These are phyloP conservation scores for Radopholus similis DNA, from an alignment of 1,140 invertebrate species.

Conservation along the genomic window DNA sequence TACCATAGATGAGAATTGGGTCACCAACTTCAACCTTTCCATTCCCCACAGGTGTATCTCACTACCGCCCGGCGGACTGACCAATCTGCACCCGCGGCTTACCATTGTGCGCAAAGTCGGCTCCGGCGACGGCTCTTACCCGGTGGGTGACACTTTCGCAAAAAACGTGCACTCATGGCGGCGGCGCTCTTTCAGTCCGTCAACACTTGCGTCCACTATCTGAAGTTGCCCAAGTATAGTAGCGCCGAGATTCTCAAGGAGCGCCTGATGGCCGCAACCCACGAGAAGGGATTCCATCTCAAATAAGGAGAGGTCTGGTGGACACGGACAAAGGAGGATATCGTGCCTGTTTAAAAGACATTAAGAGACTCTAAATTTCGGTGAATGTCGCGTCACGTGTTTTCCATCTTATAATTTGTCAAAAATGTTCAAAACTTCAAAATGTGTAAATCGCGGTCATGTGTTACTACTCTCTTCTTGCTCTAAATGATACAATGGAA, in stretches of 20 bases:
- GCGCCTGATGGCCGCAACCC: conserved; percentile 85
- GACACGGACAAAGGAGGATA: too few relatives aligned
- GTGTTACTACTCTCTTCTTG: too few relatives aligned
- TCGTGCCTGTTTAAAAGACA: too few relatives aligned
- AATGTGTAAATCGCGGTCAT: too few relatives aligned
- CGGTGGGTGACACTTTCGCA: conserved; percentile 61
- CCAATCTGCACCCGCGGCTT: conserved; percentile 89
- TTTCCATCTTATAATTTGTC: too few relatives aligned
- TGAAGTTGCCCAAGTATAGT: conserved; percentile 97
- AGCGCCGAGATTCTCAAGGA: conserved; percentile 89
- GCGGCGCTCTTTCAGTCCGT: conserved; percentile 69
- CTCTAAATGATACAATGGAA: too few relatives aligned
- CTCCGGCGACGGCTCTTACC: conserved; percentile 75
- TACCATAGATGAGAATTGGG: too few relatives aligned
- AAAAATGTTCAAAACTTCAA: too few relatives aligned
- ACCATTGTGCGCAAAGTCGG: conserved; percentile 81
- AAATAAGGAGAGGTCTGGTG: too few relatives aligned
- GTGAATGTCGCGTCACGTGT: too few relatives aligned
- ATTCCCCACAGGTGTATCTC: conserved; percentile 16
- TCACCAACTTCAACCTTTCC: too few relatives aligned
- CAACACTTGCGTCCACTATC: conserved; percentile 98
- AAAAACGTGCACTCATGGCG: background rate
- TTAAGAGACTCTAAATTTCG: too few relatives aligned
- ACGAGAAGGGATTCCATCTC: conserved; percentile 96
- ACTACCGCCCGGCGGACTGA: conserved; percentile 69